Conservation (phyloP, 1,140 invertebrate species). For the Drosophila seguyi region DNA sequence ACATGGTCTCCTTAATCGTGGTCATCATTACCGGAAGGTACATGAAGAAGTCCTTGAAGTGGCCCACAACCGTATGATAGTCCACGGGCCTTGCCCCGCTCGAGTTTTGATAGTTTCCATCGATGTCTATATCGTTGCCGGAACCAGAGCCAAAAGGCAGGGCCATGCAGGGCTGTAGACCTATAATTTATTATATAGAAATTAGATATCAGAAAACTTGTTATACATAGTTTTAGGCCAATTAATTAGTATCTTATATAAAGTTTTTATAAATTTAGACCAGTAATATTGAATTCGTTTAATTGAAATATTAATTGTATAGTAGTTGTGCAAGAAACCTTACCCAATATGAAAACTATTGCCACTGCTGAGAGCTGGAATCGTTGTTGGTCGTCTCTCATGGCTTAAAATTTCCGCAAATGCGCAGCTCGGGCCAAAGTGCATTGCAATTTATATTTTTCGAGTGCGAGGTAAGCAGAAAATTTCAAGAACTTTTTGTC, state of each 20-base stretch:
- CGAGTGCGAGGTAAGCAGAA: conserved; percentile 62
- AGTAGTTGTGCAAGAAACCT: conserved; percentile 20
- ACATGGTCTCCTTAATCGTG: conserved; percentile 77
- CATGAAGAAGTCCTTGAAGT: conserved; percentile 84
- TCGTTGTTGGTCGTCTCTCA: conserved; percentile 45
- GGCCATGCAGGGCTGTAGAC: conserved; percentile 32
- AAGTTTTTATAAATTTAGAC: neutral
- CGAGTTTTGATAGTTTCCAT: conserved; percentile 41
- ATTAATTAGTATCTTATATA: neutral
- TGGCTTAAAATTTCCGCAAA: conserved; percentile 52
- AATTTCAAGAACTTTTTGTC: conserved; percentile 54
- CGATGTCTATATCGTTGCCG: conserved; percentile 62
- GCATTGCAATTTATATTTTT: conserved; percentile 60
- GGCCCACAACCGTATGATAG: conserved; percentile 73
- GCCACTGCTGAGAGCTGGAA: conserved; percentile 40
- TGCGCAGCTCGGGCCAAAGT: conserved; percentile 41
- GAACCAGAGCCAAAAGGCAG: conserved; percentile 42
- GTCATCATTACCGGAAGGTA: conserved; percentile 83
- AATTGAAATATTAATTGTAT: neutral
- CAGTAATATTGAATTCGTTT: neutral
- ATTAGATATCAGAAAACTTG: neutral
- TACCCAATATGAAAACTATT: conserved; percentile 67
- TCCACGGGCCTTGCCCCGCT: conserved; percentile 53
- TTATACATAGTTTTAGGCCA: neutral
- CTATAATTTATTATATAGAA: conserved; percentile 14